These are phyloP conservation scores for Tridacna gigas DNA, from an alignment of 2,888 invertebrate genomes.

Conservation along the genomic window DNA sequence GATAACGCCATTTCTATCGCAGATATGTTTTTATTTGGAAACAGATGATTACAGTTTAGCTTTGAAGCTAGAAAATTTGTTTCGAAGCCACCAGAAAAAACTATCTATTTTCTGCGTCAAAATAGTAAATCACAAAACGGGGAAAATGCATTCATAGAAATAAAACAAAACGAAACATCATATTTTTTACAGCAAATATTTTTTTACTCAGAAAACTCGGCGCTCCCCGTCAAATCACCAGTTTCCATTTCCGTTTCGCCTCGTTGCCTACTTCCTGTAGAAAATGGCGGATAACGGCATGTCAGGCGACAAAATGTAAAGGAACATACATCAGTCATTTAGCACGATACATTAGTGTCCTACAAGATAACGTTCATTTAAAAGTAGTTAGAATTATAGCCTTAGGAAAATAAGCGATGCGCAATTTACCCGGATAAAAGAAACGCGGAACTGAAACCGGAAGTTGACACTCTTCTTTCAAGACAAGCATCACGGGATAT, in stretches of 20 bases:
- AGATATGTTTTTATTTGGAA: too few species aligned
- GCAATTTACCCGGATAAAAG: constrained; percentile 65
- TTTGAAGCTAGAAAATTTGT: too few species aligned
- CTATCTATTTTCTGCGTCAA: too few species aligned
- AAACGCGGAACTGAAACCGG: constrained; percentile 61
- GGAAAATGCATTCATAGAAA: constrained; percentile 1
- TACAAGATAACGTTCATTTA: constrained; percentile 61
- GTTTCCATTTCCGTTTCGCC: constrained; percentile 45
- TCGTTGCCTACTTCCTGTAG: constrained; percentile 59
- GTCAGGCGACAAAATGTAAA: constrained; percentile 37
- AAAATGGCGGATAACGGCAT: constrained; percentile 54
- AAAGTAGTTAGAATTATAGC: constrained; percentile 62
- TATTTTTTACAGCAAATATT: constrained; percentile 1
- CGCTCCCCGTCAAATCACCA: constrained; percentile 27
- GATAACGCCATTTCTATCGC: too few species aligned
- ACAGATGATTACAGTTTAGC: too few species aligned
- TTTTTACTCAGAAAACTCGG: constrained; percentile 10
- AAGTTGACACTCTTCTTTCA: constrained; percentile 61
- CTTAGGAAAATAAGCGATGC: constrained; percentile 60
- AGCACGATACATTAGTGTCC: constrained; percentile 36
- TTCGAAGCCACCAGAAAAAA: too few species aligned
- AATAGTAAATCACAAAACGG: too few species aligned
- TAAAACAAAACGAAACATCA: constrained; percentile 6
- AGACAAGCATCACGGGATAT: constrained; percentile 63
- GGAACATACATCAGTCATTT: constrained; percentile 33